These are phyloP conservation scores for cattle (Bos taurus) DNA, from an alignment of 2,113 vertebrate genomes.

Conservation along the genomic window DNA sequence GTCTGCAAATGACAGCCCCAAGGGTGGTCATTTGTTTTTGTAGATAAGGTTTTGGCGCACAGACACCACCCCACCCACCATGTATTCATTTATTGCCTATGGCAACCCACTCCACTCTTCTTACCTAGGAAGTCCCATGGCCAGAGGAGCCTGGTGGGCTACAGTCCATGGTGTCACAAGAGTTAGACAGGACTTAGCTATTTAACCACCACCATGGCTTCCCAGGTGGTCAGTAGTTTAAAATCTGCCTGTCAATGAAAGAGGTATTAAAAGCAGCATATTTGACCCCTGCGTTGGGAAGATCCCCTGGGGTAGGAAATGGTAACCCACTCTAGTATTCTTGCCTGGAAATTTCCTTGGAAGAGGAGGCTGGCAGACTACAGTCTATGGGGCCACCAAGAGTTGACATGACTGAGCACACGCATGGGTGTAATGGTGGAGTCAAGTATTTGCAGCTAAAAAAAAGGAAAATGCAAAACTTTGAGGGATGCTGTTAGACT, in stretches of 20 bases:
- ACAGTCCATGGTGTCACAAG: neutral
- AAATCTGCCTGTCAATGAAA: neutral
- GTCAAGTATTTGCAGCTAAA: neutral
- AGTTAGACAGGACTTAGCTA: neutral
- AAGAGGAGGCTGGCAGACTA: neutral
- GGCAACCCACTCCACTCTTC: neutral
- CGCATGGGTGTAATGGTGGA: neutral
- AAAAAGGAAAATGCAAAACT: neutral
- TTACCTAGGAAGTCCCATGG: neutral
- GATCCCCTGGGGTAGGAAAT: neutral
- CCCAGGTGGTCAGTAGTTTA: neutral
- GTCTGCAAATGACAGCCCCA: neutral
- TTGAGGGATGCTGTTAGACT: neutral
- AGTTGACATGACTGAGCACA: neutral
- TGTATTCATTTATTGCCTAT: neutral
- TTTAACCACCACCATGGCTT: neutral
- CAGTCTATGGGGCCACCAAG: neutral
- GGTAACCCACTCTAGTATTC: neutral
- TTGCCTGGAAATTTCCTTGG: neutral
- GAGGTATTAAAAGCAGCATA: neutral
- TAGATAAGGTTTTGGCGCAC: neutral
- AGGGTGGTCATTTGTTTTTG: neutral
- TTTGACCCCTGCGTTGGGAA: neutral
- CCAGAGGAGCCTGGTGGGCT: neutral
- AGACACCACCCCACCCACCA: neutral